phyloP scores from a whole-genome alignment of 2,888 invertebrate genomes.

The Atethmia centrago region DNA sequence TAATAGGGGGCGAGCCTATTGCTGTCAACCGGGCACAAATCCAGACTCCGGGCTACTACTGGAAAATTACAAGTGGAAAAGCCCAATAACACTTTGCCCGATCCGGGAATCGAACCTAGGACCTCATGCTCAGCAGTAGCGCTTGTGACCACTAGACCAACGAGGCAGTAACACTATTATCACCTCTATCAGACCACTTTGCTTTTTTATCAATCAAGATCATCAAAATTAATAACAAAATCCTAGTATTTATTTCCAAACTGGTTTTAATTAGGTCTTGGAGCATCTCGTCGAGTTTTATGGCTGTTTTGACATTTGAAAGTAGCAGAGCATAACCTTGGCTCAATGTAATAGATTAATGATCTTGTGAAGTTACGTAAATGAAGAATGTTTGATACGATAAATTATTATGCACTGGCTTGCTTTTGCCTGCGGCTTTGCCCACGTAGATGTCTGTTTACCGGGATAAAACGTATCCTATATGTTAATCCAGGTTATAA shows the following conservation, averaged over 20 bases:
- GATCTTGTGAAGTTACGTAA: constrained; percentile 29
- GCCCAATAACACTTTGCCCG: too few relatives aligned
- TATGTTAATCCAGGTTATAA: not conserved
- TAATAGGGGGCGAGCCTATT: too few relatives aligned
- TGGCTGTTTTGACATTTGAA: constrained; percentile 29
- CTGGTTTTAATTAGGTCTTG: constrained; percentile 9
- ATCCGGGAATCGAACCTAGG: too few relatives aligned
- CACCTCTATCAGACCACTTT: too few relatives aligned
- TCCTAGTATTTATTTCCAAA: not conserved
- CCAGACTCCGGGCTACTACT: too few relatives aligned
- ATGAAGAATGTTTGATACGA: not conserved
- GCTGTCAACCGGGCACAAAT: too few relatives aligned
- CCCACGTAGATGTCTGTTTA: not conserved
- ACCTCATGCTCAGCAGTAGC: too few relatives aligned
- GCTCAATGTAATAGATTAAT: constrained; percentile 21
- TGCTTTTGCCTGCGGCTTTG: accelerated
- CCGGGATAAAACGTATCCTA: not conserved
- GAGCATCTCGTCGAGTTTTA: constrained; percentile 4
- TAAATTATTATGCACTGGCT: constrained; percentile 13
- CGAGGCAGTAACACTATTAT: too few relatives aligned
- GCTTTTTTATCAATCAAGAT: not conserved
- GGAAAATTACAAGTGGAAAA: too few relatives aligned
- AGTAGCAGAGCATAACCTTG: constrained; percentile 23
- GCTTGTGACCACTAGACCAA: too few relatives aligned
- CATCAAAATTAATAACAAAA: not conserved